These are phyloP conservation scores for Hylomyscus alleni DNA, from an alignment of 2,797 vertebrate genomes.

Conservation along the genomic window DNA sequence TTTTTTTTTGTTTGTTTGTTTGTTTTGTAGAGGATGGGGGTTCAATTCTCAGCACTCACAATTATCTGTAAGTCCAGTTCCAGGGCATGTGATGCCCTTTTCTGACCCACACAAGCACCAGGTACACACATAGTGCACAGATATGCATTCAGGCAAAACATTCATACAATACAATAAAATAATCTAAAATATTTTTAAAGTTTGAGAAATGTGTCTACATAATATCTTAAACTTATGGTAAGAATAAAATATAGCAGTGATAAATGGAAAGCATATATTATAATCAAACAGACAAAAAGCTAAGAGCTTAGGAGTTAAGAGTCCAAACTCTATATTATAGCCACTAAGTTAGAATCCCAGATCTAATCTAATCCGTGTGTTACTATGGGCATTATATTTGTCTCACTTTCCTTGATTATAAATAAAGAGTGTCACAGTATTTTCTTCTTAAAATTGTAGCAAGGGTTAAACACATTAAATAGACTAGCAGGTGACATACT, in stretches of 20 bases:
- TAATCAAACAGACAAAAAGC: constrained; percentile 10
- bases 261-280: constrained; percentile 39
- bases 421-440: background rate
- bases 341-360: constrained; percentile 43
- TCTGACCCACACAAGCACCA: background rate
- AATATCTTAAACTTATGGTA: constrained; percentile 52
- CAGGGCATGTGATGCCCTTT: background rate
- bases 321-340: constrained; percentile 12
- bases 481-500: constrained; percentile 18
- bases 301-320: constrained; percentile 29
- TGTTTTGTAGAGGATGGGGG: background rate
- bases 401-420: constrained; percentile 46
- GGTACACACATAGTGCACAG: background rate
- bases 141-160: background rate
- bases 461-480: constrained; percentile 50
- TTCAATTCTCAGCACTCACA: background rate
- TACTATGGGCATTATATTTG: background rate
- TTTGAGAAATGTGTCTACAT: constrained; percentile 36
- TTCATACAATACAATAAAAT: background rate
- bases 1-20: no score
- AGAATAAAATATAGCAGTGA: constrained; percentile 10
- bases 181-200: background rate
- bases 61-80: background rate
- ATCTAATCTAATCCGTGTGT: background rate
- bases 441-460: constrained; percentile 55